Evolutionary conservation across 2,113 vertebrate genomes (phyloP), one percentile per base, ranked within the genome.

Genomic region (Malurus alboscapulatus): DNA sequence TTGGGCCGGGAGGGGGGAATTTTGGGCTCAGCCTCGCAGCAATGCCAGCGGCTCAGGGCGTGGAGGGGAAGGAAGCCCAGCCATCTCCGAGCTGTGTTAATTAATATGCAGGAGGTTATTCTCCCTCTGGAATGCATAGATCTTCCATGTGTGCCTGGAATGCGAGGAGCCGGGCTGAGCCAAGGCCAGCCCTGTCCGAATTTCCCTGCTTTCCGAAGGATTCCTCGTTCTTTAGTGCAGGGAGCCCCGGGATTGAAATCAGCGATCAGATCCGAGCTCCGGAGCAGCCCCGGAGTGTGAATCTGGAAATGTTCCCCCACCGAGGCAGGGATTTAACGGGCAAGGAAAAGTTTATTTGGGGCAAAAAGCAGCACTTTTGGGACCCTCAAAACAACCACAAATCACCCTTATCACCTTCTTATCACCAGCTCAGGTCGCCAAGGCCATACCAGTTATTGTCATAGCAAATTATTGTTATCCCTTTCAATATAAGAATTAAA

Each of bases 201-300:
- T 84, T 89, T 96, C 97, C 61, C 94, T 88, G 61, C 47, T 97
- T 95, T 95, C 95, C 96, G 96, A 94, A 96, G 22, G 95, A 96
- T 94, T 92, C 79, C 87, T 96, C 97, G 95, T 94, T 96, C 86
- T 76, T 96, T 96, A 93, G 89, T 16, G 42, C 57, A n/a, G 86
- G 71, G 91, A 93, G 94, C 88, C 80, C 86, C 2, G 89, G 95
- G 96, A 93, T 92, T 67, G 55, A 55, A 12, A 0, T 34, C 50
- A 87, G 63, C 63, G 63, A 84, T 72, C 14, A 65, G 47, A 58
- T 78, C 27, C 3, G n/a, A 44, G 83, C 76, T 81, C 87, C 14
- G 87, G 84, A 84, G 94, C 67, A 92, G 62, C 47, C 87, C 58
- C 3, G 0, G 36, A 50, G 48, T 18, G 86, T 51, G 90, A 42